Conservation (phyloP, 2,888 invertebrate genomes). For the Sinotaia quadrata region DNA sequence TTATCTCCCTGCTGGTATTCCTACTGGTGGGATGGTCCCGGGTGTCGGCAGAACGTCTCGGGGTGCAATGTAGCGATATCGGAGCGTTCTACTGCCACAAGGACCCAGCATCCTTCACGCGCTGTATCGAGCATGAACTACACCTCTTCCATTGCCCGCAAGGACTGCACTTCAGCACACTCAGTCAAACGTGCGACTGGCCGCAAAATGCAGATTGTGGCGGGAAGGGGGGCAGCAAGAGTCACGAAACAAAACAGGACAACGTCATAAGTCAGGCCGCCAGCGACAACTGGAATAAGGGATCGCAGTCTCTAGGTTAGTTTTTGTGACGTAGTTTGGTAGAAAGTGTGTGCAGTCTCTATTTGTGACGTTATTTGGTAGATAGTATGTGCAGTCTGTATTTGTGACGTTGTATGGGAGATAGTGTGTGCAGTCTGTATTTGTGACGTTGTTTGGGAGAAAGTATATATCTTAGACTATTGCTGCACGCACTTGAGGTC, state of each 20-base stretch:
- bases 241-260: background rate
- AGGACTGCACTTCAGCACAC: constrained; percentile 45
- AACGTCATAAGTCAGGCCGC: background rate
- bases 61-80: constrained; percentile 28
- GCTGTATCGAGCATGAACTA: constrained; percentile 40
- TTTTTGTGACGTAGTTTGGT: too few species aligned
- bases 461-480: too few species aligned
- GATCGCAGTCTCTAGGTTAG: too few species aligned
- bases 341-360: too few species aligned
- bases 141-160: constrained; percentile 41
- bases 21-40: too few species aligned
- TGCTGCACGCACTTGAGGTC: too few species aligned
- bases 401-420: too few species aligned
- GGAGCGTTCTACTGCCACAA: constrained; percentile 42
- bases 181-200: constrained; percentile 51
- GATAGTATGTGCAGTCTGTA: too few species aligned
- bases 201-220: constrained; percentile 45
- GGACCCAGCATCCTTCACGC: constrained; percentile 39
- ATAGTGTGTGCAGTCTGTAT: too few species aligned
- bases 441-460: too few species aligned
- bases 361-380: too few species aligned
- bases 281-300: background rate
- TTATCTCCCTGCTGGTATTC: too few species aligned
- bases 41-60: background rate
- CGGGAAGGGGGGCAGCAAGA: constrained; percentile 6